Conservation (phyloP, 2,888 invertebrate species). For the Aethes cnicana region DNA sequence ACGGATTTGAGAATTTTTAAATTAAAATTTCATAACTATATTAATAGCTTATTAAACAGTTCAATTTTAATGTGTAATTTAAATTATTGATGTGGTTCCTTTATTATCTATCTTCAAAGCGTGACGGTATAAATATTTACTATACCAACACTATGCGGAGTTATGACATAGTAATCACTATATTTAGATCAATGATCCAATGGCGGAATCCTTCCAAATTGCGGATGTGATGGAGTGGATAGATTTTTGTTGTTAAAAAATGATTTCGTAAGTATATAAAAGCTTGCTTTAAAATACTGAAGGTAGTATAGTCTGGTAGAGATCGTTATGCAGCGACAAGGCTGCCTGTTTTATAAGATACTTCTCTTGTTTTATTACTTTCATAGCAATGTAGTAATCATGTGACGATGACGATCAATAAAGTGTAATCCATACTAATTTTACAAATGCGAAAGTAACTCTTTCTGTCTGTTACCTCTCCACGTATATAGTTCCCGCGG, state of each 20-base stretch:
- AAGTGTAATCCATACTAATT: too few species aligned
- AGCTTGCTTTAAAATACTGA: too few species aligned
- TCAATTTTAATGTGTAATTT: slow-evolving; percentile 1
- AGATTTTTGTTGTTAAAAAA: not conserved
- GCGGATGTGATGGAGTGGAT: slow-evolving; percentile 11
- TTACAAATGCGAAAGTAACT: too few species aligned
- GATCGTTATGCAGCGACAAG: too few species aligned
- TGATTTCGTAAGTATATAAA: not conserved
- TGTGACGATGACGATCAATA: too few species aligned
- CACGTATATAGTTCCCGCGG: too few species aligned
- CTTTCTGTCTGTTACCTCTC: too few species aligned
- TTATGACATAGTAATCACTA: slow-evolving; percentile 29
- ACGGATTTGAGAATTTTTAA: too few species aligned
- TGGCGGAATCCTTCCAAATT: slow-evolving; percentile 16
- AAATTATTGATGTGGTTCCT: slow-evolving; percentile 5
- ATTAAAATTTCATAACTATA: not conserved
- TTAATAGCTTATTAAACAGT: not conserved
- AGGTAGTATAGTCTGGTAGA: too few species aligned
- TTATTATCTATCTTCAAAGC: slow-evolving; percentile 14
- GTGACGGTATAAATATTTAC: slow-evolving; percentile 7
- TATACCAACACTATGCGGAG: not conserved
- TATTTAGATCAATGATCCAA: slow-evolving; percentile 30
- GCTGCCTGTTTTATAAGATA: too few species aligned
- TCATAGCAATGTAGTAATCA: too few species aligned
- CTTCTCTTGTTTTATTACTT: too few species aligned